These are phyloP conservation scores for Antechinus flavipes DNA, from an alignment of 2,113 vertebrate species.

Conservation along the genomic window DNA sequence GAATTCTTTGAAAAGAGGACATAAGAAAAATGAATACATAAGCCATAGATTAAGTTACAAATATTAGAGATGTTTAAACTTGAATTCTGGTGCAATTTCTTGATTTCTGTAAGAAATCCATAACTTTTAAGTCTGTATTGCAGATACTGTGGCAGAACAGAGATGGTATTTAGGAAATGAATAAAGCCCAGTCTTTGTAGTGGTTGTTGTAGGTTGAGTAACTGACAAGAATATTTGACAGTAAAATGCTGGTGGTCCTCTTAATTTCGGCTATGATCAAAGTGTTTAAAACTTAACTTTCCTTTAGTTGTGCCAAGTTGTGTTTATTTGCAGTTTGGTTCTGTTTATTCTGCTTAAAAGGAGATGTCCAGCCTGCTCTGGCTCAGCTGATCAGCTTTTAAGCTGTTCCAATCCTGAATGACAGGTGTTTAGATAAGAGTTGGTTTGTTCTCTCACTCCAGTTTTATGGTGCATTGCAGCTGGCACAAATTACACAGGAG, in stretches of 20 bases:
- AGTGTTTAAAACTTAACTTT: slow-evolving; percentile 72
- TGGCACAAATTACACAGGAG: slow-evolving; percentile 64
- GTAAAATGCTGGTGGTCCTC: slow-evolving; percentile 74
- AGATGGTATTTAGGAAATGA: slow-evolving; percentile 26
- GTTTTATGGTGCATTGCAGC: slow-evolving; percentile 50
- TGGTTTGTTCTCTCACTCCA: slow-evolving; percentile 42
- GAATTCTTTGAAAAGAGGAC: background rate
- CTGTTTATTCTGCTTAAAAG: slow-evolving; percentile 80
- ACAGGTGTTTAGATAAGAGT: slow-evolving; percentile 81
- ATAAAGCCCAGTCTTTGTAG: slow-evolving; percentile 64
- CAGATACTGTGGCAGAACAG: background rate
- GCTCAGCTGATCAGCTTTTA: slow-evolving; percentile 66
- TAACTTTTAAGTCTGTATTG: background rate
- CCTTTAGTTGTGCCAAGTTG: slow-evolving; percentile 64
- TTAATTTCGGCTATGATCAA: slow-evolving; percentile 77
- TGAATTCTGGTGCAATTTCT: slow-evolving; percentile 16
- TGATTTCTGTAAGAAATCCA: background rate
- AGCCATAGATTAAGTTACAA: background rate
- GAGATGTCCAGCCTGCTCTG: slow-evolving; percentile 67
- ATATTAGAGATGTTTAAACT: slow-evolving; percentile 2
- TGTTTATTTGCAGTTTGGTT: slow-evolving; percentile 81
- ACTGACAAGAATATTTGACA: slow-evolving; percentile 66
- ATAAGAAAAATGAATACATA: slow-evolving; percentile 14
- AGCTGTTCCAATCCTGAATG: slow-evolving; percentile 71
- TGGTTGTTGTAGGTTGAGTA: slow-evolving; percentile 64